Evolutionary conservation across 2,113 vertebrate species (phyloP).

Genomic region (Leucoraja erinaceus): DNA sequence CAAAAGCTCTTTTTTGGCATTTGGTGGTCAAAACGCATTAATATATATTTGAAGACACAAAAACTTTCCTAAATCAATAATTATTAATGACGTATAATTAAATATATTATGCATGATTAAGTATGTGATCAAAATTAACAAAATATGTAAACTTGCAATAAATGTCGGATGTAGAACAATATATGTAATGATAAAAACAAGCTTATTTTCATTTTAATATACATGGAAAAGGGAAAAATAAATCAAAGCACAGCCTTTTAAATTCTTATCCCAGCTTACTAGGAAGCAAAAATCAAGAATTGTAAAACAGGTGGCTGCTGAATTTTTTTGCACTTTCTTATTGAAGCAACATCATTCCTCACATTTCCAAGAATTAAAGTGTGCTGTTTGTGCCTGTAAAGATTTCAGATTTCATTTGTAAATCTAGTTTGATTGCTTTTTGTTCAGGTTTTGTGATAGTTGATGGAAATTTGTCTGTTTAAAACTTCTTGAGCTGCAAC

Average conservation of each 20-base stretch:
- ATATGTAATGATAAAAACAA: background rate
- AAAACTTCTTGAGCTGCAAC: background rate
- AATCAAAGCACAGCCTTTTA: conserved; percentile 10
- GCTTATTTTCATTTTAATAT: conserved; percentile 18
- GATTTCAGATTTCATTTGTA: background rate
- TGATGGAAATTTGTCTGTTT: background rate
- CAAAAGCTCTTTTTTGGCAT: too few relatives aligned
- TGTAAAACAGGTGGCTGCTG: background rate
- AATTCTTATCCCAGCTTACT: background rate
- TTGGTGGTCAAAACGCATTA: too few relatives aligned
- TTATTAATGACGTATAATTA: too few relatives aligned
- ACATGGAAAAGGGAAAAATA: background rate
- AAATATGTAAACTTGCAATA: background rate
- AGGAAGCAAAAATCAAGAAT: background rate
- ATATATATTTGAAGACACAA: too few relatives aligned
- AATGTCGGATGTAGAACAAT: background rate
- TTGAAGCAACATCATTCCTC: background rate
- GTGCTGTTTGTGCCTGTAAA: background rate
- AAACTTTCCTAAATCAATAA: too few relatives aligned
- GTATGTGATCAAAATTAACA: background rate
- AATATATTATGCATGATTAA: conserved; percentile 22
- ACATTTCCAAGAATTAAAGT: background rate
- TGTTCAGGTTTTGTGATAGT: background rate
- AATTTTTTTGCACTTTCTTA: background rate
- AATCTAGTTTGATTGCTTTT: background rate